Base-by-base conservation (phyloP, 2,888 invertebrate genomes). In the Volucella inanis region DNA sequence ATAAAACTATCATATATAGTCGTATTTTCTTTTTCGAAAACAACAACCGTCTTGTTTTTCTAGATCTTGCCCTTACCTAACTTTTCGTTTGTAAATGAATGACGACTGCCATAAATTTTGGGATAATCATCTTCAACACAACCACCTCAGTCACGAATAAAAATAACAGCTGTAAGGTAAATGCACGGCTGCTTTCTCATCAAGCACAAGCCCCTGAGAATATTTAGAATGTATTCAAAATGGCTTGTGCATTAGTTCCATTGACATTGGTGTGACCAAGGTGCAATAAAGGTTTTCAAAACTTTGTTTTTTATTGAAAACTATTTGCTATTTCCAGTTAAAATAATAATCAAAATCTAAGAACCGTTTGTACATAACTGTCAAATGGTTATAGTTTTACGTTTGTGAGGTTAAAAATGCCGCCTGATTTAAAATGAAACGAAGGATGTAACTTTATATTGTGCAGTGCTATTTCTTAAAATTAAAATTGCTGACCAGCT, bases 91-190 rank as follows among this genome's bases (percentile, higher is more conserved):
- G 55, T 68, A 61, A 65, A 64, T 68, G 50, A 47, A 64, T 65
- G 57, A 65, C 74, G 79, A 52, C 74, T 75, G 79, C 70, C 74
- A 74, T 68, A 57, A 64, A 78, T 45, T 74, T 70, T 57, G 3
- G 45, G 47, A 72, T 65, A 52, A 75, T 65, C 43, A 72, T 72
- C 68, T 14, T 43, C 55, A 50, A 31, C 31, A 4, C 81, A 77
- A 61, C 62, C 72, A 79, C 62, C 50, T 41, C 50, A 18, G 52
- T 49, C 41, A 62, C 57, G 64, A 49, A 50, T 55, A 59, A 45
- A 8, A 62, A 22, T 47, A 39, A 45, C 55, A 64, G 83, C 77
- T 49, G 76, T 43, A 65, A 64, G 54, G 68, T 54, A 65, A 39
- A 22, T 67, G 43, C 31, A 43, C n/a, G 43, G 18, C n/a, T 2